Percentiles rank a stretch among this genome's conserved stretches.
Conservation (phyloP, 2,888 invertebrate genomes). For the Dicyrtoma fusca region DNA sequence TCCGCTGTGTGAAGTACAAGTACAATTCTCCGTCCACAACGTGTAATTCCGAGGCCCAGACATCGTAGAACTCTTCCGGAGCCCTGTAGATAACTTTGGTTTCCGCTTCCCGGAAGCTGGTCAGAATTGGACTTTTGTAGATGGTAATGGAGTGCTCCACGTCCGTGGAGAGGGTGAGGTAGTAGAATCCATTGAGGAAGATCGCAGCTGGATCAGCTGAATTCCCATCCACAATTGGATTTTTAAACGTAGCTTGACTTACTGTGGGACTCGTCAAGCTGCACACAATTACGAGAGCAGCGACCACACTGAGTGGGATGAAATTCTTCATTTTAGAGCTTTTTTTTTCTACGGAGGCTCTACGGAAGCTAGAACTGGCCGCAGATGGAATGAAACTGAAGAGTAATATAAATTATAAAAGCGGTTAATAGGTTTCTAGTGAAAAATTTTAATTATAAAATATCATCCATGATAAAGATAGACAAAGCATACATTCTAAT, state of each 20-base stretch:
- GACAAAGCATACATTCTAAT: too few species aligned
- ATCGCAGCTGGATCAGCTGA: constrained; percentile 28
- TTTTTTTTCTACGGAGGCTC: too few species aligned
- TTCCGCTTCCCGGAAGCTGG: constrained; percentile 38
- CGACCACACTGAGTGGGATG: too few species aligned
- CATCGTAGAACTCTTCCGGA: constrained; percentile 32
- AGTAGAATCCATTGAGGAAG: constrained; percentile 25
- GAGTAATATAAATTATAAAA: too few species aligned
- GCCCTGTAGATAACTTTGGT: constrained; percentile 32
- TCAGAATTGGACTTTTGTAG: constrained; percentile 36
- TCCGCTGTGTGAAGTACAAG: constrained; percentile 42
- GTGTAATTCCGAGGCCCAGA: constrained; percentile 47
- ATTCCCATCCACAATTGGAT: constrained; percentile 21
- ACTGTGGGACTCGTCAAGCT: background rate
- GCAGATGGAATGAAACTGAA: too few species aligned
- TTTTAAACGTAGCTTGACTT: background rate
- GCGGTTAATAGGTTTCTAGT: too few species aligned
- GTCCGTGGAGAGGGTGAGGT: constrained; percentile 36
- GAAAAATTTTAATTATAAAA: too few species aligned
- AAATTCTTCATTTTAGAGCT: too few species aligned
- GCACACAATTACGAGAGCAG: too few species aligned
- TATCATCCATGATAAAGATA: too few species aligned
- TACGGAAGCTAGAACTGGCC: too few species aligned
- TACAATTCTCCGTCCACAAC: constrained; percentile 44
- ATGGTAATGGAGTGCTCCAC: constrained; percentile 38